Percentiles rank a stretch among this genome's conserved stretches.
Evolutionary conservation across 2,888 invertebrate species (phyloP).

Genomic region (Graphium colonna): DNA sequence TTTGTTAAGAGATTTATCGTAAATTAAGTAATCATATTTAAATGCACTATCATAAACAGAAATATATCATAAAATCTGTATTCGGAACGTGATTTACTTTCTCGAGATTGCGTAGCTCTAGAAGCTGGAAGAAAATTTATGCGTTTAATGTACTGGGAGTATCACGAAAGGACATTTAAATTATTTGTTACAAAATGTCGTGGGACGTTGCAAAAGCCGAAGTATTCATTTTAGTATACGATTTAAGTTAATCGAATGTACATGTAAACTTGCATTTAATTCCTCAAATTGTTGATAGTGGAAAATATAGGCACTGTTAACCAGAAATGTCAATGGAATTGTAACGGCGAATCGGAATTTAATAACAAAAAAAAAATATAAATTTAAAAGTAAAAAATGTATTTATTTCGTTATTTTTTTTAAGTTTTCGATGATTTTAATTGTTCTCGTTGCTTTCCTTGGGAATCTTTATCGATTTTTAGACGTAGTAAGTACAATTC

Average conservation of each 20-base stretch:
- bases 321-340: constrained; percentile 23
- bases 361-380: constrained; percentile 44
- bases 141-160: neutral
- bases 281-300: constrained; percentile 2
- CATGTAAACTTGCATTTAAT: constrained; percentile 4
- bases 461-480: constrained; percentile 74
- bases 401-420: constrained; percentile 78
- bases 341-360: constrained; percentile 20
- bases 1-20: neutral
- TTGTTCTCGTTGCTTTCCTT: constrained; percentile 77
- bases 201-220: neutral
- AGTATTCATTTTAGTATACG: constrained; percentile 17
- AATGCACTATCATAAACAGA: constrained; percentile 3
- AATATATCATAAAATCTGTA: constrained; percentile 9
- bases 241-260: constrained; percentile 11
- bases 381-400: constrained; percentile 36
- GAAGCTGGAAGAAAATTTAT: neutral
- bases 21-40: neutral
- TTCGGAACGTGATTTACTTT: too few relatives aligned
- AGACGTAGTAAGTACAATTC: constrained; percentile 62
- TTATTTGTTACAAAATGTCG: neutral
- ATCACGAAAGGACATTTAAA: neutral
- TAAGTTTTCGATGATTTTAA: constrained; percentile 77
- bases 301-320: neutral
- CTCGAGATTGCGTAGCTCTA: too few relatives aligned